These are phyloP conservation scores for Pseudopleuronectes americanus DNA, from an alignment of 2,797 vertebrate genomes.

Conservation along the genomic window DNA sequence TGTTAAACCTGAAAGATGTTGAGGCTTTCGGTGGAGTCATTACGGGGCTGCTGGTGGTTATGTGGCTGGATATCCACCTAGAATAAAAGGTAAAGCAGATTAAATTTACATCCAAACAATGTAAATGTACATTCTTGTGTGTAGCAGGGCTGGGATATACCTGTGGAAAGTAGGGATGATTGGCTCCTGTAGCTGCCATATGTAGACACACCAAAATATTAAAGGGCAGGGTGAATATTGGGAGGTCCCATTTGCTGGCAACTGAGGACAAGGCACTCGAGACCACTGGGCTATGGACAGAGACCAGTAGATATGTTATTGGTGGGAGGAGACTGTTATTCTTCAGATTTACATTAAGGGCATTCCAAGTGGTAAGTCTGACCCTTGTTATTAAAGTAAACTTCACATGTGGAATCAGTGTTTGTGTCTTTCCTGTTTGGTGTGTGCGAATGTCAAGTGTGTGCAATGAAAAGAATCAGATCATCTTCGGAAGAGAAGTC, in stretches of 20 bases:
- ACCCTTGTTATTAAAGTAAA: no score
- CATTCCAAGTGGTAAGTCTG: no score
- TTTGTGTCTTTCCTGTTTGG: no score
- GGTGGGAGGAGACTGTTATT: no score
- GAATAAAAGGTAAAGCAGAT: constrained; percentile 2
- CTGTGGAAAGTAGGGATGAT: constrained; percentile 89
- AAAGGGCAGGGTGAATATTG: constrained; percentile 91
- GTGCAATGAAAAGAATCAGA: neutral
- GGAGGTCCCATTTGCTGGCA: constrained; percentile 89
- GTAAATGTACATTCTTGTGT: neutral
- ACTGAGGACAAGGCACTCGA: constrained; percentile 87
- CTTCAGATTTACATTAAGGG: no score
- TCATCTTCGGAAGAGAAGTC: constrained; percentile 49
- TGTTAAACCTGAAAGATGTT: constrained; percentile 1
- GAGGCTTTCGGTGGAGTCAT: constrained; percentile 80
- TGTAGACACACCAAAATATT: constrained; percentile 85
- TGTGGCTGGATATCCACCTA: constrained; percentile 76
- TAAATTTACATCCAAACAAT: neutral
- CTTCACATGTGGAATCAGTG: no score
- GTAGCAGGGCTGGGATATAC: constrained; percentile 19
- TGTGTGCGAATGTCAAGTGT: no score
- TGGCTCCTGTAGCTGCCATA: constrained; percentile 85
- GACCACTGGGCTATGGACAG: constrained; percentile 50
- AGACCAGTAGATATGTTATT: no score
- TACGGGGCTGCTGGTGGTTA: constrained; percentile 63